Evolutionary conservation across 2,888 invertebrate genomes (phyloP).

Genomic region (Agelastica alni): DNA sequence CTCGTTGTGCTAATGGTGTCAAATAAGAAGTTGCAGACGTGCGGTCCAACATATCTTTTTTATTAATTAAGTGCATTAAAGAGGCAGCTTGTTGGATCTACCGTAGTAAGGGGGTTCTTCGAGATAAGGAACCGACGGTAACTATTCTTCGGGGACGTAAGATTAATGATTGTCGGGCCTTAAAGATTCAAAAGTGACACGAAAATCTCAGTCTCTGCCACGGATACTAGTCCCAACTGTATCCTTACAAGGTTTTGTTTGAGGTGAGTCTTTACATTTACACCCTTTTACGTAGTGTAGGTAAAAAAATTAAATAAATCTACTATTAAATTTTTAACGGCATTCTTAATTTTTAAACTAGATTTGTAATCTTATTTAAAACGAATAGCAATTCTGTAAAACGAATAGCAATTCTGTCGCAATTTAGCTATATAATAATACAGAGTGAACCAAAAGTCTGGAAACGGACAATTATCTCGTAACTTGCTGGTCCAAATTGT

Average conservation of each 20-base stretch:
- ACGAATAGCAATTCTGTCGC: too few species aligned
- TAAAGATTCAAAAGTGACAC: constrained; percentile 59
- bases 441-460: too few species aligned
- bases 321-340: too few species aligned
- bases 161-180: constrained; percentile 57
- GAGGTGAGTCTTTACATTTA: constrained; percentile 43
- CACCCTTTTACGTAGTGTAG: constrained; percentile 36
- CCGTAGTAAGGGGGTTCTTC: constrained; percentile 44
- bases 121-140: constrained; percentile 47
- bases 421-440: too few species aligned
- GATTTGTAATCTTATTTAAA: too few species aligned
- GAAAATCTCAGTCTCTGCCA: constrained; percentile 57
- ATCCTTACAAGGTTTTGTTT: constrained; percentile 53
- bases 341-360: too few species aligned
- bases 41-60: constrained; percentile 47
- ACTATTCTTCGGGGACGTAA: constrained; percentile 49
- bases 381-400: too few species aligned
- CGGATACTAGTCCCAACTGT: constrained; percentile 53
- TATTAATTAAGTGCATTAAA: constrained; percentile 53
- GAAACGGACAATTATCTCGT: too few species aligned
- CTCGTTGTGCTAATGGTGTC: constrained; percentile 32
- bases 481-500: too few species aligned
- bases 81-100: constrained; percentile 47
- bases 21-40: constrained; percentile 35
- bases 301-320: too few species aligned